Base-by-base conservation (phyloP, 1,140 invertebrate species). In the Bombus picipes region DNA sequence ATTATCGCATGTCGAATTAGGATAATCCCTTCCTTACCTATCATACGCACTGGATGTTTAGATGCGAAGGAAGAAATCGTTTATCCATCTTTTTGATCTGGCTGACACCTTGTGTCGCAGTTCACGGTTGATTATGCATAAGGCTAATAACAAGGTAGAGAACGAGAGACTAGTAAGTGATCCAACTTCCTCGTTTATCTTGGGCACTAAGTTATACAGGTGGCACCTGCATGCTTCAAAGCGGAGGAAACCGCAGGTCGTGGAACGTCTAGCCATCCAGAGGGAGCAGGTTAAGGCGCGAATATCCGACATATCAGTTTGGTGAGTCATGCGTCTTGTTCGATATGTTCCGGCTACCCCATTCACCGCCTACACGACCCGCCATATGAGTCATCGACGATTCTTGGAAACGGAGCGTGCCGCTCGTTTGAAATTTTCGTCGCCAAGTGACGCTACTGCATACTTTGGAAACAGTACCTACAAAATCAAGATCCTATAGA, bases 321-420 rank as follows among this genome's bases (percentile, higher is more conserved):
- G 90, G 71, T 91, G 90, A 91, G 90, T 91, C 90, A 91, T 72
- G 76, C 73, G 71, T 91, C 88, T 91, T 80, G 90, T 88, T 86
- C 82, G 90, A 91, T 91, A 87, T 86, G 90, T 91, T 91, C 90
- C 90, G 88, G 88, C 88, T 91, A 91, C 90, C 85, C 90, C 84
- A 81, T 91, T 91, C 86, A 79, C 83, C 86, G 88, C 90, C 90
- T 81, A 91, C 90, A 84, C 88, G 86, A 88, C 86, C 68, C 28
- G 25, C 66, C 34, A 68, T 10, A 62, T 91, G 90, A 91, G 81
- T 91, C 90, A 91, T 76, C 81, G 68, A 71, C 75, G 78, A 88
- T 91, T 91, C 90, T 91, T 82, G 81, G 90, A 89, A 91, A 73
- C 81, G 77, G n/a, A 41, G 66, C 72, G 77, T 43, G 62, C 25